Evolutionary conservation across 2,113 vertebrate species (phyloP).

Genomic region (Aythya baeri): DNA sequence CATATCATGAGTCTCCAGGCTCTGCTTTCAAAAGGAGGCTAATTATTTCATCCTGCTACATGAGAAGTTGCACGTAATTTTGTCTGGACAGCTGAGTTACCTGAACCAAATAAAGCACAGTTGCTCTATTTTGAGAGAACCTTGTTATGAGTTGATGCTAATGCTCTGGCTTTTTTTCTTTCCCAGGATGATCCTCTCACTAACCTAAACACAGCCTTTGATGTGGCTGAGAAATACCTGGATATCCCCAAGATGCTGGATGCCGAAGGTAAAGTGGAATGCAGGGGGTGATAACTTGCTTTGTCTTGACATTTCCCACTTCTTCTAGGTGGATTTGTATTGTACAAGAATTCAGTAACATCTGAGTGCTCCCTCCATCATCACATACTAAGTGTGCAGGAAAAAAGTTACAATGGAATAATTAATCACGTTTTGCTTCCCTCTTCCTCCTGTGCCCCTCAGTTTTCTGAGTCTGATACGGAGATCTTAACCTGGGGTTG

Average conservation of each 20-base stretch:
- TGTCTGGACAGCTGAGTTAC: background rate
- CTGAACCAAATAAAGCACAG: background rate
- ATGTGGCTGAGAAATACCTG: conserved; percentile 92
- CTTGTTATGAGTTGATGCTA: background rate
- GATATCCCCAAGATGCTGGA: conserved; percentile 97
- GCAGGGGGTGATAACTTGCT: background rate
- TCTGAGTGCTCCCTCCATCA: background rate
- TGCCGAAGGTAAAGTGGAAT: conserved; percentile 87
- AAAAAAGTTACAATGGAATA: background rate
- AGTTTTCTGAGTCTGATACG: background rate
- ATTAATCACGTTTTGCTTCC: background rate
- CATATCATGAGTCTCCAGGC: background rate
- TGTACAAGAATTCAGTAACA: background rate
- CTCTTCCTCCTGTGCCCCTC: background rate
- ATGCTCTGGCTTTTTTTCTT: conserved; percentile 18
- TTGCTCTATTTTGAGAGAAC: background rate
- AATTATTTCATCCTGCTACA: background rate
- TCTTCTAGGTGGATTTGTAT: conserved; percentile 41
- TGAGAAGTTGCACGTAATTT: background rate
- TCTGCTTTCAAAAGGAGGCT: conserved; percentile 4
- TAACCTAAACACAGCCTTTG: conserved; percentile 94
- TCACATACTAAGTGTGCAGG: background rate
- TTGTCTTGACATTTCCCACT: conserved; percentile 29
- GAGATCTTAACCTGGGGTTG: background rate
- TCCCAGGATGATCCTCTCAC: conserved; percentile 90